Conservation (phyloP, 2,797 vertebrate species). For the Mergus octosetaceus region DNA sequence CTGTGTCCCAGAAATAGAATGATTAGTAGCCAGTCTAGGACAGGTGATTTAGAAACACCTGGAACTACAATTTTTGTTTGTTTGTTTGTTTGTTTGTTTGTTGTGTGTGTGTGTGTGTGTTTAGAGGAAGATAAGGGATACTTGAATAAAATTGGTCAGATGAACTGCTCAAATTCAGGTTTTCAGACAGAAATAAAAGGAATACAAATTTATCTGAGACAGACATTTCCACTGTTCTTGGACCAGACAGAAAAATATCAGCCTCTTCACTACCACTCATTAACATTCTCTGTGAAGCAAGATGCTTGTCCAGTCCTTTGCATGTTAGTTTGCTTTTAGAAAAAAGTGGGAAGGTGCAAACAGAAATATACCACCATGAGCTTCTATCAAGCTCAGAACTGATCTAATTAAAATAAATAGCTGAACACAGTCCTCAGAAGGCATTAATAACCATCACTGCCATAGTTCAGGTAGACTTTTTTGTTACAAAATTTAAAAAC, state of each 20-base stretch:
- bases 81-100: background rate
- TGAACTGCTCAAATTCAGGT: background rate
- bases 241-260: background rate
- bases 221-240: accelerated
- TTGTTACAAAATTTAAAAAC: background rate
- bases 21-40: background rate
- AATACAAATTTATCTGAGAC: background rate
- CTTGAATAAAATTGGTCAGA: background rate
- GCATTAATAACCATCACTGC: background rate
- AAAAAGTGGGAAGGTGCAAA: background rate
- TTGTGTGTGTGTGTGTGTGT: too few relatives aligned
- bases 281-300: background rate
- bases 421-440: background rate
- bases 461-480: background rate
- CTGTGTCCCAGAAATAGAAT: background rate
- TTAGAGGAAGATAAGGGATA: background rate
- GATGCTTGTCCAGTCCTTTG: background rate
- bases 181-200: background rate
- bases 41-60: background rate
- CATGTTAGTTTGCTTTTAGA: background rate
- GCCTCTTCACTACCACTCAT: background rate
- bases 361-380: background rate
- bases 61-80: background rate
- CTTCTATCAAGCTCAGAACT: background rate
- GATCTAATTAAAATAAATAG: background rate